Evolutionary conservation across 2,888 invertebrate genomes (phyloP), one percentile per base, ranked within the genome.

Genomic region (Chaitophorus viminalis): DNA sequence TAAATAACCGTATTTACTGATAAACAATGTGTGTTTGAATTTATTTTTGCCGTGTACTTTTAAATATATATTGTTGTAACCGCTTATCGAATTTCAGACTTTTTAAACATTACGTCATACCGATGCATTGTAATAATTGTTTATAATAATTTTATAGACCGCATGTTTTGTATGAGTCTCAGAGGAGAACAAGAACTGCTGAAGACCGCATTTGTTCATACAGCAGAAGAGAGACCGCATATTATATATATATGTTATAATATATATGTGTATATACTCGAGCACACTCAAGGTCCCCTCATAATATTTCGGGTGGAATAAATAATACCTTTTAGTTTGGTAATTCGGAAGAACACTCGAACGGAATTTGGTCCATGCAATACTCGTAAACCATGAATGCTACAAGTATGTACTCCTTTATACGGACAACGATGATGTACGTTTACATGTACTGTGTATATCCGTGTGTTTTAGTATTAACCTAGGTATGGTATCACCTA

Each of bases 271-370:
- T 79, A 21, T 25, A 25, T 78, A 60, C 29, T 82, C 46, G 52
- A 60, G 21, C 21, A 54, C 36, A 75, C 75, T 74, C 36, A n/a
- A 60, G 74, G 21, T 8, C 29, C 52, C 8, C 46, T 72, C n/a
- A 21, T 70, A 52, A 33, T 60, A 60, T 75, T 83, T 68, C 46
- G n/a, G 76, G 60, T 21, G 29, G n/a, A 25, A 84, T 84, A 76
- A 76, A 83, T 36, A 36, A 36, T 82, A 60, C 83, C 33, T 84
- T 84, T 76, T 33, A 60, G 31, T 84, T 75, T 68, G 84, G 46
- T 74, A 76, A 76, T 76, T 68, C 39, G 65, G 84, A 29, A 25
- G 17, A 31, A 33, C 68, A 76, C 65, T 84, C 76, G 76, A 85
- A 68, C 52, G n/a, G 68, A 25, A 77, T 52, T 77, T 46, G 82